phyloP scores from a whole-genome alignment of 2,113 vertebrate genomes.

The Cyrtonyx montezumae region DNA sequence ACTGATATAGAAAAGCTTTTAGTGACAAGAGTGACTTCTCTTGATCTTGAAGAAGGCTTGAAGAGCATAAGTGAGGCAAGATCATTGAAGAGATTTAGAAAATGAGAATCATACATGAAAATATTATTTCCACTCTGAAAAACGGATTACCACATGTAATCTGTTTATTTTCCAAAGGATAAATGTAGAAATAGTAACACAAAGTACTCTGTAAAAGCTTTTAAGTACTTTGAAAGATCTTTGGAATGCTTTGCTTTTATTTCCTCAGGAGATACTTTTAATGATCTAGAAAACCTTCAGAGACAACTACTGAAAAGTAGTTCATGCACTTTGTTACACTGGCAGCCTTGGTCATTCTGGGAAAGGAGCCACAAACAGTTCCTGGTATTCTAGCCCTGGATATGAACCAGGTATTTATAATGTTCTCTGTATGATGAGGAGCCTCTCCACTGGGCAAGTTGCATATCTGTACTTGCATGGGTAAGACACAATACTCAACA shows the following conservation, averaged over 20 bases:
- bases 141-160: not conserved
- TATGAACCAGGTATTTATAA: not conserved
- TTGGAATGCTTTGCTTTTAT: constrained; percentile 2
- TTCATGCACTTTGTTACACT: not conserved
- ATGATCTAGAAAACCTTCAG: not conserved
- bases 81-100: not conserved
- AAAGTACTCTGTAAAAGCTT: not conserved
- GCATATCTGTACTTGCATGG: not conserved
- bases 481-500: constrained; percentile 72
- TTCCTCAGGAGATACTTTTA: not conserved
- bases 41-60: not conserved
- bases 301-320: not conserved
- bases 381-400: constrained; percentile 23
- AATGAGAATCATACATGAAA: not conserved
- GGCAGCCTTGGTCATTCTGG: not conserved
- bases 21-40: not conserved
- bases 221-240: not conserved
- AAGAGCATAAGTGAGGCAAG: not conserved
- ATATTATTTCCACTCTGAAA: not conserved
- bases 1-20: not conserved
- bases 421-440: not conserved
- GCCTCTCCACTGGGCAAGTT: not conserved
- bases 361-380: constrained; percentile 36
- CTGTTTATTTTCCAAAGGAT: not conserved
- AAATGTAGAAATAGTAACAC: constrained; percentile 7